Conservation (phyloP, 2,888 invertebrate genomes). For the Corythucha ciliata region DNA sequence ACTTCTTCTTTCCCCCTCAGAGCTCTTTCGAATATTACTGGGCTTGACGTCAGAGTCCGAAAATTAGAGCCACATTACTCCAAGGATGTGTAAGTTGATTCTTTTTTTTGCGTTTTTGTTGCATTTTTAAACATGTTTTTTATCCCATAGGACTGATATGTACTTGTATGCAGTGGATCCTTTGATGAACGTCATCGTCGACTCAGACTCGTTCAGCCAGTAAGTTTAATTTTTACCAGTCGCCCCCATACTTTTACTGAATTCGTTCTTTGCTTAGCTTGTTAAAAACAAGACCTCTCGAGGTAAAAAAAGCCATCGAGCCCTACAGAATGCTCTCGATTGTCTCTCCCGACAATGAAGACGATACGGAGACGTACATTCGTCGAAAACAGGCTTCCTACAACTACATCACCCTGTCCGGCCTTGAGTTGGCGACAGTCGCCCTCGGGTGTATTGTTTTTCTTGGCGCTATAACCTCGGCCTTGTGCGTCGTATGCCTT, state of each 20-base stretch:
- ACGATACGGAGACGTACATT: slow-evolving; percentile 13
- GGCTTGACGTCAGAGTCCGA: slow-evolving; percentile 66
- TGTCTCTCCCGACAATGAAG: slow-evolving; percentile 21
- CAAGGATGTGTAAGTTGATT: slow-evolving; percentile 52
- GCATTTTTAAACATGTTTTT: not conserved
- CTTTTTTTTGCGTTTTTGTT: too few relatives aligned
- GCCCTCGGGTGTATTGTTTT: slow-evolving; percentile 72
- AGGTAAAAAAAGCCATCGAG: slow-evolving; percentile 54
- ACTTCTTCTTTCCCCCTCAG: slow-evolving; percentile 38
- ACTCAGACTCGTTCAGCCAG: slow-evolving; percentile 69
- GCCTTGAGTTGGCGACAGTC: slow-evolving; percentile 70
- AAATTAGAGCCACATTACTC: slow-evolving; percentile 70
- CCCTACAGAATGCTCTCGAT: slow-evolving; percentile 53
- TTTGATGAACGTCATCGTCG: slow-evolving; percentile 66
- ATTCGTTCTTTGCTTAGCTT: slow-evolving; percentile 45
- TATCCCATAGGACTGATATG: slow-evolving; percentile 63
- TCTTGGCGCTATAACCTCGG: slow-evolving; percentile 67
- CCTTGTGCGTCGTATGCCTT: slow-evolving; percentile 56
- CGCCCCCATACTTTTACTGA: not conserved
- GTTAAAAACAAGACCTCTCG: slow-evolving; percentile 50
- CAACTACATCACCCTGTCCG: slow-evolving; percentile 44
- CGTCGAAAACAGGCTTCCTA: slow-evolving; percentile 13
- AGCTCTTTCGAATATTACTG: slow-evolving; percentile 61
- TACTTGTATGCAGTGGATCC: slow-evolving; percentile 80
- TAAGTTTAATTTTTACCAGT: slow-evolving; percentile 43